Conservation (phyloP, 2,888 invertebrate species). For the Luffia ferchaultella region DNA sequence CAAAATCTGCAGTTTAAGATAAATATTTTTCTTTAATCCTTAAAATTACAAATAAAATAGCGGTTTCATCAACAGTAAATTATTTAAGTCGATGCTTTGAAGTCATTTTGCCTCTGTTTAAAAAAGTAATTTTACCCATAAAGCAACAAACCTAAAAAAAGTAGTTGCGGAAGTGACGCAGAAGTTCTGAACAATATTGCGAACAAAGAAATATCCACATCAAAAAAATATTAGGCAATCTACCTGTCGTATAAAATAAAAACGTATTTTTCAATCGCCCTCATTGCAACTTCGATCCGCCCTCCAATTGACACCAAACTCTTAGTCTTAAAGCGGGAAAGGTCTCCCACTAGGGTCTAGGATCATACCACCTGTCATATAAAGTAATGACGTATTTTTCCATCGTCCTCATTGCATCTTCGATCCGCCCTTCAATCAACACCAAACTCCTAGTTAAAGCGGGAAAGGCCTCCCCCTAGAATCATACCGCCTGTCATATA, state of each 20-base stretch:
- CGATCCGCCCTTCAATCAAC: too few relatives aligned
- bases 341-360: too few relatives aligned
- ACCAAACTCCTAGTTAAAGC: too few relatives aligned
- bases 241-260: background rate
- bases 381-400: too few relatives aligned
- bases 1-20: constrained; percentile 1
- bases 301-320: background rate
- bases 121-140: constrained; percentile 1
- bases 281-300: too few relatives aligned
- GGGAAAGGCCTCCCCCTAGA: too few relatives aligned
- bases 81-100: background rate
- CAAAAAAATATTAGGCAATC: background rate
- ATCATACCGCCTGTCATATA: too few relatives aligned
- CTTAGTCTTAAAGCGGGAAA: background rate
- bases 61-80: too few relatives aligned
- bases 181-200: constrained; percentile 1
- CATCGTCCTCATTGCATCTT: too few relatives aligned
- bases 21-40: background rate
- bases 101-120: background rate
- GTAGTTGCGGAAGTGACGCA: constrained; percentile 1
- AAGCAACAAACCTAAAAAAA: background rate
- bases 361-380: too few relatives aligned
- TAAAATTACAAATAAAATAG: too few relatives aligned
- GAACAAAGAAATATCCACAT: background rate
- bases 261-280: background rate